phyloP scores from a whole-genome alignment of 2,888 invertebrate species.

The Mythimna ferrago region DNA sequence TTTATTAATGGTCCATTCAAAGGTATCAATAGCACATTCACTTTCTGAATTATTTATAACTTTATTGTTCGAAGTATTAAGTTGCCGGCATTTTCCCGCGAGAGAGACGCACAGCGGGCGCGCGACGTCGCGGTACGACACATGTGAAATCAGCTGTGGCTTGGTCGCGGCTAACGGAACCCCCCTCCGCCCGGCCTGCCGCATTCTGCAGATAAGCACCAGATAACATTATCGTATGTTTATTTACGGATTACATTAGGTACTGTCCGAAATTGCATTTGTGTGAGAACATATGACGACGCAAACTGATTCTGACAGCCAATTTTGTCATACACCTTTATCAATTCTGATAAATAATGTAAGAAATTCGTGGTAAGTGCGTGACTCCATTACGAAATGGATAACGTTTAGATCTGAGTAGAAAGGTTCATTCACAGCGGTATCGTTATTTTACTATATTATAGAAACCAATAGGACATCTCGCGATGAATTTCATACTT shows the following conservation, averaged over 20 bases:
- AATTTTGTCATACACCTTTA: constrained; percentile 22
- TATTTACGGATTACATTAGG: constrained; percentile 76
- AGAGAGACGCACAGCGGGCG: constrained; percentile 73
- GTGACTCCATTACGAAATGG: constrained; percentile 69
- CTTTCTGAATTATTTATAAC: constrained; percentile 69
- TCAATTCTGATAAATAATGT: constrained; percentile 34
- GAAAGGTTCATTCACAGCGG: constrained; percentile 69
- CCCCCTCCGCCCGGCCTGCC: constrained; percentile 67
- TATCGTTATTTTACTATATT: constrained; percentile 53
- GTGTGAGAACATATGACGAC: constrained; percentile 37
- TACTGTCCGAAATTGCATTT: constrained; percentile 53
- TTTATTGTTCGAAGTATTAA: constrained; percentile 65
- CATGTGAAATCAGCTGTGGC: constrained; percentile 90
- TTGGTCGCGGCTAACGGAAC: constrained; percentile 64
- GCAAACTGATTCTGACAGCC: constrained; percentile 4
- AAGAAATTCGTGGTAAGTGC: constrained; percentile 47
- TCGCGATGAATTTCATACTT: constrained; percentile 33
- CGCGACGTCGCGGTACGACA: constrained; percentile 75
- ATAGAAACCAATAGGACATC: constrained; percentile 13
- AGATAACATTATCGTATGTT: constrained; percentile 81
- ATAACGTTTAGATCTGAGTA: constrained; percentile 53
- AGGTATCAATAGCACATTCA: constrained; percentile 74
- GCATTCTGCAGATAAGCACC: constrained; percentile 75
- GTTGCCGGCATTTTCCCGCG: constrained; percentile 81
- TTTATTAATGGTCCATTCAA: constrained; percentile 61